These are phyloP conservation scores for Coelopa pilipes DNA, from an alignment of 2,888 invertebrate genomes.

Conservation along the genomic window DNA sequence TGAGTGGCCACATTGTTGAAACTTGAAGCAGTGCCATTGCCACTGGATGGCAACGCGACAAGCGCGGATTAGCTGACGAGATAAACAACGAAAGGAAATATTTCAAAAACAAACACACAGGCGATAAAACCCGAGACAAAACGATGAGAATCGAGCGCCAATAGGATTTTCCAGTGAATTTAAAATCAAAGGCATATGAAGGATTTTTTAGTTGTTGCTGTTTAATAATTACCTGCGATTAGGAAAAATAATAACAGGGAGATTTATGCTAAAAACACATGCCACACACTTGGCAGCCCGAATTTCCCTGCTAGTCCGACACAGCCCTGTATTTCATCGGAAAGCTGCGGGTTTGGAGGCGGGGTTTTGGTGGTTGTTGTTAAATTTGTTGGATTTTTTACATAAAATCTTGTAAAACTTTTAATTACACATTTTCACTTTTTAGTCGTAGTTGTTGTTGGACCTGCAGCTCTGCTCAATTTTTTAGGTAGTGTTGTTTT, in stretches of 20 bases:
- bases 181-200: too few species aligned
- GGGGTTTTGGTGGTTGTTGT: background rate
- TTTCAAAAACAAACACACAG: too few species aligned
- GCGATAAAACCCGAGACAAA: too few species aligned
- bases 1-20: too few species aligned
- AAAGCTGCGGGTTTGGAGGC: too few species aligned
- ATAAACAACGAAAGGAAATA: too few species aligned
- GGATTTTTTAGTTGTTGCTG: too few species aligned
- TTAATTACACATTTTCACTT: conserved; percentile 32
- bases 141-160: too few species aligned
- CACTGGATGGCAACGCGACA: too few species aligned
- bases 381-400: background rate
- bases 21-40: too few species aligned
- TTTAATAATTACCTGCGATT: background rate
- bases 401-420: conserved; percentile 4
- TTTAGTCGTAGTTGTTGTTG: background rate
- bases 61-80: too few species aligned
- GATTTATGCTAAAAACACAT: background rate
- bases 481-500: background rate
- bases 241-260: background rate
- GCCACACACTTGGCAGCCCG: background rate
- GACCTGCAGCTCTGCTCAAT: background rate
- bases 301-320: background rate
- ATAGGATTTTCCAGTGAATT: too few species aligned
- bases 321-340: background rate